Base-by-base conservation (phyloP, 2,888 invertebrate genomes). In the Fabriciana adippe region DNA sequence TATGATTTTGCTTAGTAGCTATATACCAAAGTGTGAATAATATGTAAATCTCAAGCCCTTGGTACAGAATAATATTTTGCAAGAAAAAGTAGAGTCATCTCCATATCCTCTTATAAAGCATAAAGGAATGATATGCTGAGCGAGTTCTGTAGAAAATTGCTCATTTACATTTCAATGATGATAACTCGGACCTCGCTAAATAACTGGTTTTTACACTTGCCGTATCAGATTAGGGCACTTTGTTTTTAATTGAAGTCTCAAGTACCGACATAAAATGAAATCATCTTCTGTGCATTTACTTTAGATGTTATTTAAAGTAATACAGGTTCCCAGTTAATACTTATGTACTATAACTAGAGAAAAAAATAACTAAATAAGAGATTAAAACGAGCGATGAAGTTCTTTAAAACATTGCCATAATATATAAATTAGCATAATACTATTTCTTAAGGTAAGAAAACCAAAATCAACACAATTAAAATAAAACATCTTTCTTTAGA, bases 161-260 rank as follows among this genome's bases (percentile, higher is more conserved):
- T 85, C 83, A 90, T 89, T 90, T 88, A 85, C 90, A 90, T 90
- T 88, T 87, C 81, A 90, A 90, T 89, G 86, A 84, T 88, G 85
- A 89, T 89, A 89, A 87, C 87, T 87, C 84, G 84, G 83, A 81
- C 81, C 74, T 70, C 60, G 74, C 35, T 54, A 61, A 61, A 50
- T 66, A 80, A 81, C 81, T 77, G 79, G 81, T 83, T 82, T 76
- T 55, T 64, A 69, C 71, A 72, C 61, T 69, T 72, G 65, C 72
- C 66, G 64, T 71, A 54, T 64, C 55, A 61, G 70, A 70, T 70
- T 66, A 70, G 70, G 65, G 66, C 60, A 70, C 68, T 66, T 35
- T 41, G 48, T 55, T 35, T 55, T 63, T 71, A 71, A 71, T 63
- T 68, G 65, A 51, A 60, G 35, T 63, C 53, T 68, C 55, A 60